A percentile compares a stretch with the other conserved stretches of the same genome.
Conservation (phyloP, 2,113 vertebrate species). For the Lycaon pictus region DNA sequence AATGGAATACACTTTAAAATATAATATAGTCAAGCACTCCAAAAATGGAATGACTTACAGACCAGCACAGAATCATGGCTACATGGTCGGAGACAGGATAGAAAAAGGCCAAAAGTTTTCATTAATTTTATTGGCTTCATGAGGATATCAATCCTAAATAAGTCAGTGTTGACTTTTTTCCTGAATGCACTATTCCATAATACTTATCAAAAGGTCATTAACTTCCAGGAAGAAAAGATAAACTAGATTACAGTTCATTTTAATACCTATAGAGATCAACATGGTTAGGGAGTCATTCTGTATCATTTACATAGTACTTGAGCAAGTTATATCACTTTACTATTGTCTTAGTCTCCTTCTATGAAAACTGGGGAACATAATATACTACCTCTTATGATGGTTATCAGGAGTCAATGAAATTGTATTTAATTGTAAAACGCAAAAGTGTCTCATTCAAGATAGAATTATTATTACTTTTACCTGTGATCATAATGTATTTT, state of each 20-base stretch:
- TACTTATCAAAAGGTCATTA: background rate
- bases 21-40: background rate
- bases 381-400: background rate
- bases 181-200: background rate
- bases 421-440: background rate
- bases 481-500: background rate
- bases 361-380: background rate
- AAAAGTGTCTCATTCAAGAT: background rate
- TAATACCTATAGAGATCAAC: background rate
- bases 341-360: constrained; percentile 5
- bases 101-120: background rate
- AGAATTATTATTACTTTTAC: background rate
- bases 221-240: constrained; percentile 4
- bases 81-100: background rate
- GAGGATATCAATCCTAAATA: background rate
- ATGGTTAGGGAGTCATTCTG: background rate
- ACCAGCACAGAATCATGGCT: background rate
- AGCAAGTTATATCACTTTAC: background rate
- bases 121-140: background rate
- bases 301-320: background rate
- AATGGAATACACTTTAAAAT: constrained; percentile 7
- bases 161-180: background rate
- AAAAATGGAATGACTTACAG: background rate
- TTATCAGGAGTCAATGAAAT: background rate
- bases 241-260: background rate